A percentile compares a stretch with the other conserved stretches of the same genome.
Conservation (phyloP, 2,113 vertebrate genomes). For the Nesospiza acunhae region DNA sequence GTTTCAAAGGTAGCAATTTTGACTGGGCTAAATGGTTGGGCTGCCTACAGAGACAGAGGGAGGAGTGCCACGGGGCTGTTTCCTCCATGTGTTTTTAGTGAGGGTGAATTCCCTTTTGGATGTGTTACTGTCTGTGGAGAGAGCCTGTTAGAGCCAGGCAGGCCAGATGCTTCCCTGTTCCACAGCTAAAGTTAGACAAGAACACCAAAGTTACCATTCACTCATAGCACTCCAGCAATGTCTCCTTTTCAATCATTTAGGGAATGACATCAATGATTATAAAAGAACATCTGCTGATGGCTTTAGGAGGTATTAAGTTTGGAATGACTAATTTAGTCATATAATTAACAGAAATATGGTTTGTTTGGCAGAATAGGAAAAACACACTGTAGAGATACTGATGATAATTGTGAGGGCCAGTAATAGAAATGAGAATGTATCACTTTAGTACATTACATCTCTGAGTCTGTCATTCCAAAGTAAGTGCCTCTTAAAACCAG, state of each 20-base stretch:
- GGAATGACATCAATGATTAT: constrained; percentile 23
- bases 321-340: constrained; percentile 54
- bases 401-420: constrained; percentile 54
- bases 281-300: constrained; percentile 67
- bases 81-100: background rate
- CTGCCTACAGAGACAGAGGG: background rate
- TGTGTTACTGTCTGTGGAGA: background rate
- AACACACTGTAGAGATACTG: constrained; percentile 37
- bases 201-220: constrained; percentile 8
- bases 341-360: constrained; percentile 58
- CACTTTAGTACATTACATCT: constrained; percentile 14
- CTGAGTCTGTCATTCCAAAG: constrained; percentile 34
- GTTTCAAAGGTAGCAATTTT: background rate
- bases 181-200: background rate
- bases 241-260: constrained; percentile 18
- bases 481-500: constrained; percentile 61
- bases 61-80: background rate
- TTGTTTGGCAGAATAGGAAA: constrained; percentile 53
- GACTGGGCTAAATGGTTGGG: background rate
- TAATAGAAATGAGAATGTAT: constrained; percentile 50
- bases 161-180: background rate
- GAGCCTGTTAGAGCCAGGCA: background rate
- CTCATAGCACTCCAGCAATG: background rate
- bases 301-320: constrained; percentile 64
- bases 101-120: background rate